Conservation (phyloP, 2,797 vertebrate genomes). For the Vultur gryphus region DNA sequence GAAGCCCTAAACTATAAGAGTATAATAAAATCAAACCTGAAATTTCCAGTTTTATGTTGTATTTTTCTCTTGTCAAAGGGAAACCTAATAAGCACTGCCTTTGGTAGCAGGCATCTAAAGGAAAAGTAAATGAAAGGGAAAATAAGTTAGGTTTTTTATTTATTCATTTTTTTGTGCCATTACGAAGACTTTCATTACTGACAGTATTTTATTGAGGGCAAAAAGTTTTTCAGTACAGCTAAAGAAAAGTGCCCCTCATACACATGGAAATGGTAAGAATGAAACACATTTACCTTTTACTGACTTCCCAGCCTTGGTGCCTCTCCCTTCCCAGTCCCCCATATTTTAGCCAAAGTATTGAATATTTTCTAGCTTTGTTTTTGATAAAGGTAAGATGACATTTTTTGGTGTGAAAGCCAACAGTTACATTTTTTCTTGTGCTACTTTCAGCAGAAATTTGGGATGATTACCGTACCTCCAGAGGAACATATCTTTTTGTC, state of each 20-base stretch:
- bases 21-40: conserved; percentile 46
- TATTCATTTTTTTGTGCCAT: neutral
- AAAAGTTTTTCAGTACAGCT: neutral
- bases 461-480: neutral
- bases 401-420: neutral
- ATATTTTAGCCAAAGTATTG: neutral
- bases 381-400: neutral
- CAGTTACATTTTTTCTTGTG: neutral
- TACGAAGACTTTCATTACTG: neutral
- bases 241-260: neutral
- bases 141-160: neutral
- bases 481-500: neutral
- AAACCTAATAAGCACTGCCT: conserved; percentile 29
- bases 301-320: neutral
- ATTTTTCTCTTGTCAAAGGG: conserved; percentile 31
- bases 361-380: neutral
- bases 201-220: neutral
- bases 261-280: neutral
- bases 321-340: neutral
- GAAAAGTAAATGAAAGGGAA: conserved; percentile 33
- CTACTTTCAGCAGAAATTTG: neutral
- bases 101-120: conserved; percentile 21
- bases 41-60: conserved; percentile 46
- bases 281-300: neutral
- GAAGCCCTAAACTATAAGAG: conserved; percentile 4